A percentile compares a stretch with the other conserved stretches of the same genome.
phyloP scores from a whole-genome alignment of 2,888 invertebrate genomes.

The Apodemia hepburni region DNA sequence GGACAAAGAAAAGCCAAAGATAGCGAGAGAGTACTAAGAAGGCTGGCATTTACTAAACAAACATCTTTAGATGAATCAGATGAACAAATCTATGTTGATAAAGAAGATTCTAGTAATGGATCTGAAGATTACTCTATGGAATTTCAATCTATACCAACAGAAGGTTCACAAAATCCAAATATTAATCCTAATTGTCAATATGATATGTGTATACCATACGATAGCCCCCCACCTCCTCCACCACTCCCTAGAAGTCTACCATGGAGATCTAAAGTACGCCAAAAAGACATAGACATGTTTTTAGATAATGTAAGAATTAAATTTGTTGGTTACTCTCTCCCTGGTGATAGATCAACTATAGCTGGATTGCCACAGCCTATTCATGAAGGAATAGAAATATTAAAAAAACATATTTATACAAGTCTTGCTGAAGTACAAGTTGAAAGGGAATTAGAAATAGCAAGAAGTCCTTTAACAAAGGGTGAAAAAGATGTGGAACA shows the following conservation, averaged over 20 bases:
- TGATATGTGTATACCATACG: constrained; percentile 67
- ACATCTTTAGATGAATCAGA: constrained; percentile 92
- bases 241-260: constrained; percentile 85
- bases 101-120: constrained; percentile 82
- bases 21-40: constrained; percentile 84
- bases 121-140: constrained; percentile 82
- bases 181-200: constrained; percentile 61
- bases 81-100: constrained; percentile 86
- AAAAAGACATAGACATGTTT: constrained; percentile 95
- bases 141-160: constrained; percentile 74
- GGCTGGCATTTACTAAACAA: constrained; percentile 93
- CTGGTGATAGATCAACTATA: constrained; percentile 91
- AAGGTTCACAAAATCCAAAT: constrained; percentile 55
- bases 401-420: constrained; percentile 95
- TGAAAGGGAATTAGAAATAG: constrained; percentile 94
- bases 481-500: constrained; percentile 88
- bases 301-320: constrained; percentile 94
- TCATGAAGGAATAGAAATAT: constrained; percentile 95
- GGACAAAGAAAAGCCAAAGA: constrained; percentile 79
- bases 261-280: constrained; percentile 97
- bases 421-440: constrained; percentile 96
- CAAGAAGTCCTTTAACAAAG: constrained; percentile 93
- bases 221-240: constrained; percentile 69
- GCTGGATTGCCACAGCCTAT: constrained; percentile 98
- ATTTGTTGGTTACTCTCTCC: constrained; percentile 96